Conservation (phyloP, 1,140 invertebrate genomes). For the Neodiprion virginianus region DNA sequence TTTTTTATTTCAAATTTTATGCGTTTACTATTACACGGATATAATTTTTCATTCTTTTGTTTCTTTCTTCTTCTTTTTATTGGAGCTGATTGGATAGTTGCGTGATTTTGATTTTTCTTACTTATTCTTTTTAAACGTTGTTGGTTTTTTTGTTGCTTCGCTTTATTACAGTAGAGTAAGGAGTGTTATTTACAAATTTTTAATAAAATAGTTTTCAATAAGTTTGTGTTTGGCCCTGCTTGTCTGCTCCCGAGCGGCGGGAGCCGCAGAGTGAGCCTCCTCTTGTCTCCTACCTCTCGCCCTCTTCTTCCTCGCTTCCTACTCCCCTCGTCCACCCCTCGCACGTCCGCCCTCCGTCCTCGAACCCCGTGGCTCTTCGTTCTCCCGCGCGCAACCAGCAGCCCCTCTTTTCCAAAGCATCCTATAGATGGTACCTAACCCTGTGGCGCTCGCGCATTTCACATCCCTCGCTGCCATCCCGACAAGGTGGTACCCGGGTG, state of each 20-base stretch:
- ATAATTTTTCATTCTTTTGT: conserved; percentile 19
- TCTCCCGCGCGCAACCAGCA: not conserved
- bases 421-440: conserved; percentile 25
- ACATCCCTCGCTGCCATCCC: too few relatives aligned
- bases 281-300: conserved; percentile 43
- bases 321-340: conserved; percentile 39
- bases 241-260: conserved; percentile 64
- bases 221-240: conserved; percentile 57
- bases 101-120: not conserved
- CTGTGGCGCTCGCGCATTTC: not conserved
- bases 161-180: conserved; percentile 24
- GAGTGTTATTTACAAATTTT: conserved; percentile 57
- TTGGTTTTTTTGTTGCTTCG: not conserved
- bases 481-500: not conserved
- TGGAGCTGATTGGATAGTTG: not conserved
- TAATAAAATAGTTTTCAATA: conserved; percentile 56
- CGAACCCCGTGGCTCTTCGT: not conserved
- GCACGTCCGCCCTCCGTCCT: conserved; percentile 28
- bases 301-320: conserved; percentile 16
- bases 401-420: conserved; percentile 24
- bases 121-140: not conserved
- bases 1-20: conserved; percentile 6
- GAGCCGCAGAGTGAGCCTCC: conserved; percentile 63
- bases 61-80: not conserved
- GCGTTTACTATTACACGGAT: not conserved